A percentile compares a stretch with the other conserved stretches of the same genome.
phyloP scores from a whole-genome alignment of 2,113 vertebrate genomes.

The Cisticola juncidis region DNA sequence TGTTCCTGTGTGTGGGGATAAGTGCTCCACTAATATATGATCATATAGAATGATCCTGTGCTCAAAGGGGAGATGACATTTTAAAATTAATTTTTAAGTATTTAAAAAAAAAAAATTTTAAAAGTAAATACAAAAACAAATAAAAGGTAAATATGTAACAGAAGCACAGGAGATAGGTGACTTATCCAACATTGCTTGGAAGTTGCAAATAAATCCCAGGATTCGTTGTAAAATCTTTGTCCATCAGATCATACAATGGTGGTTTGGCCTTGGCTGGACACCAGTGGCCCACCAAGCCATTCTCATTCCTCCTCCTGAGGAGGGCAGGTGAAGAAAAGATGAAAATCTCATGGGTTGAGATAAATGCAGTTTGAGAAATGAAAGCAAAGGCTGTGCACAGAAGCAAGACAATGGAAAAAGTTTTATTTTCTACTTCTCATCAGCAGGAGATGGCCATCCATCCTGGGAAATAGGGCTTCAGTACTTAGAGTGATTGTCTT shows the following conservation, averaged over 20 bases:
- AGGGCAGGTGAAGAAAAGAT: neutral
- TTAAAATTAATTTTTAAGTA: neutral
- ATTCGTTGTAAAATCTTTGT: neutral
- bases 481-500: neutral
- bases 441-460: neutral
- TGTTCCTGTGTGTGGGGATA: neutral
- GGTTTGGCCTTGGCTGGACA: neutral
- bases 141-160: neutral
- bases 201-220: neutral
- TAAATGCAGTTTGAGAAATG: neutral
- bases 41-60: neutral
- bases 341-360: accelerated
- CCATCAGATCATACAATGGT: neutral
- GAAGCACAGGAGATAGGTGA: neutral
- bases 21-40: neutral
- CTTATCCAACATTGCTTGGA: neutral
- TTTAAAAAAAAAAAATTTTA: too few species aligned
- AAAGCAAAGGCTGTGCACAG: neutral
- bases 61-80: neutral
- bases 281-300: neutral
- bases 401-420: neutral
- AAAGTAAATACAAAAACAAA: neutral
- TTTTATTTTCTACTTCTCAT: neutral
- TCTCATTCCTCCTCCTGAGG: neutral
- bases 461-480: neutral